Evolutionary conservation across 2,113 vertebrate genomes (phyloP).

Genomic region (Callocephalon fimbriatum): DNA sequence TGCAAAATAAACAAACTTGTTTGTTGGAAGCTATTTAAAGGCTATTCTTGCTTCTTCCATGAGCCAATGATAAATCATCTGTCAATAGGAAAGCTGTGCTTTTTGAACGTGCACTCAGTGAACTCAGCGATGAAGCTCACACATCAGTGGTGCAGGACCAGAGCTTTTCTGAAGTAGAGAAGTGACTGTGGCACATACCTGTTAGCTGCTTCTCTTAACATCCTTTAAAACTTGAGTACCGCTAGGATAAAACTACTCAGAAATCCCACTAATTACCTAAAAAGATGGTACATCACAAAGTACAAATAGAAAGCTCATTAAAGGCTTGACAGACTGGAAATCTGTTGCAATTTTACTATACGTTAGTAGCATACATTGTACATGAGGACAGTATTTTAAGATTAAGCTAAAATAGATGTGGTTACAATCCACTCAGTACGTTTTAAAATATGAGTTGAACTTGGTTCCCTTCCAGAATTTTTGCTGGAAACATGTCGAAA

Average conservation of each 20-base stretch:
- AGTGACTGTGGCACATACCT: not conserved
- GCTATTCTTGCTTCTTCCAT: not conserved
- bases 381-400: constrained; percentile 31
- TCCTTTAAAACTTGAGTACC: not conserved
- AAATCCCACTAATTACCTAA: constrained; percentile 37
- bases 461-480: constrained; percentile 46
- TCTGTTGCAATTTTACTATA: constrained; percentile 23
- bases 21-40: not conserved
- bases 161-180: not conserved
- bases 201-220: not conserved
- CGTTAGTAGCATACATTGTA: not conserved
- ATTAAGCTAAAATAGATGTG: constrained; percentile 45
- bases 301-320: constrained; percentile 57
- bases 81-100: not conserved
- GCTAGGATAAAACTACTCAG: not conserved
- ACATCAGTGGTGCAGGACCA: not conserved
- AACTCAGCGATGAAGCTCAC: not conserved
- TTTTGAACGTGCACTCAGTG: not conserved
- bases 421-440: constrained; percentile 1
- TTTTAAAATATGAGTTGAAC: constrained; percentile 33
- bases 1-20: not conserved
- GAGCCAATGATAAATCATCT: not conserved
- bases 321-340: constrained; percentile 54
- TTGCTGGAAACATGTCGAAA: constrained; percentile 19
- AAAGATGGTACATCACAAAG: constrained; percentile 15